phyloP scores from a whole-genome alignment of 2,797 vertebrate genomes.

The Falco rusticolus region DNA sequence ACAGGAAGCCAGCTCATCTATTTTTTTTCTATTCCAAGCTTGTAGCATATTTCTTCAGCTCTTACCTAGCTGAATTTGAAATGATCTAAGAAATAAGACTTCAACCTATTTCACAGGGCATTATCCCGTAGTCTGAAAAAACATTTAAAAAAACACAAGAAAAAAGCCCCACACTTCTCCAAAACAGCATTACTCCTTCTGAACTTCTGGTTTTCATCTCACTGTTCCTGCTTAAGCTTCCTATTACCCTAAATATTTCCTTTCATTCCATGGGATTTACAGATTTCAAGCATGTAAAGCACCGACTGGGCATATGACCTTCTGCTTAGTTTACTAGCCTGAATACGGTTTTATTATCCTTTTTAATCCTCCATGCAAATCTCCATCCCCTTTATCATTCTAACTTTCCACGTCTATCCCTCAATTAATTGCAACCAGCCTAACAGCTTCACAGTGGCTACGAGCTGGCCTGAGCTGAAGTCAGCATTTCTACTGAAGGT shows the following conservation, averaged over 20 bases:
- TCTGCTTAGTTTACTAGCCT: not conserved
- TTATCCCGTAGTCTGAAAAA: not conserved
- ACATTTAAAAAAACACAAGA: not conserved
- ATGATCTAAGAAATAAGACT: not conserved
- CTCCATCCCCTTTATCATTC: not conserved
- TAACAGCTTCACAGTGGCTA: not conserved
- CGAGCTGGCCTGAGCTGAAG: rapidly evolving
- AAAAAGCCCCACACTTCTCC: not conserved
- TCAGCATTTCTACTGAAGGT: not conserved
- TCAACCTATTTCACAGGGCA: not conserved
- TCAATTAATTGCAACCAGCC: not conserved
- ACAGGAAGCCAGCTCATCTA: not conserved
- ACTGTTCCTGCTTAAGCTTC: not conserved
- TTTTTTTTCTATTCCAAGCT: not conserved
- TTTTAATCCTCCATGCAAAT: not conserved
- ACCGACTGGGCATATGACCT: not conserved
- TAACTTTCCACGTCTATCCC: not conserved
- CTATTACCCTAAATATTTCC: not conserved
- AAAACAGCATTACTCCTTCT: not conserved
- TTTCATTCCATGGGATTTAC: not conserved
- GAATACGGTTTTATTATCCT: not conserved
- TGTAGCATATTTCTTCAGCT: not conserved
- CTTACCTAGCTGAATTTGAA: not conserved
- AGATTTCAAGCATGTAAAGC: not conserved
- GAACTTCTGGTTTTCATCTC: not conserved